Percentiles rank a stretch among this genome's conserved stretches.
Evolutionary conservation across 2,888 invertebrate genomes (phyloP).

Genomic region (Agonopterix alstromeriana): DNA sequence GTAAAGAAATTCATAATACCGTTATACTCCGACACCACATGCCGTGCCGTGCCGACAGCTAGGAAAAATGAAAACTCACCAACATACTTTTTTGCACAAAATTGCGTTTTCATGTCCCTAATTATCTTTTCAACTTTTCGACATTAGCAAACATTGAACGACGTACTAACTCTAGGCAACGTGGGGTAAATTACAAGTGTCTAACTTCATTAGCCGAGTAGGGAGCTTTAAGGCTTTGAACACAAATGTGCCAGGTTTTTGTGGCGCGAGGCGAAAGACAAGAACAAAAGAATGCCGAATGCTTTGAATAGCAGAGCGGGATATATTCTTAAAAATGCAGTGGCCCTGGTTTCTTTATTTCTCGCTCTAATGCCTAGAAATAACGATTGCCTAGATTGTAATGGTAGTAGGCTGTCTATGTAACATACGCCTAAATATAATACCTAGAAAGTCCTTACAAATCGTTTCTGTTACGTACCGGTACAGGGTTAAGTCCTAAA

Average conservation of each 20-base stretch:
- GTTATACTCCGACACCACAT: slow-evolving; percentile 1
- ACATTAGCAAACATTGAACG: slow-evolving; percentile 33
- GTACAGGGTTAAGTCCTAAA: too few relatives aligned
- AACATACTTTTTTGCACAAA: slow-evolving; percentile 20
- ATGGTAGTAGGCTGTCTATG: too few relatives aligned
- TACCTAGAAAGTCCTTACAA: too few relatives aligned
- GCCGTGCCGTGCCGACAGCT: not conserved
- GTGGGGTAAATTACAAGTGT: slow-evolving; percentile 32
- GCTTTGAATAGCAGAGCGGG: not conserved
- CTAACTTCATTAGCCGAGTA: slow-evolving; percentile 34
- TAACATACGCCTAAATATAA: too few relatives aligned
- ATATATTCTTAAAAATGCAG: not conserved
- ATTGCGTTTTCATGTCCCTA: slow-evolving; percentile 36
- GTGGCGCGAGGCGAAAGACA: not conserved
- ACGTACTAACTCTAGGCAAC: slow-evolving; percentile 16
- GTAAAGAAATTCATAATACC: slow-evolving; percentile 1
- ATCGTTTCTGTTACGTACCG: too few relatives aligned
- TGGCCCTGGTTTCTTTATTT: not conserved
- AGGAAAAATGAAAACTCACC: slow-evolving; percentile 3
- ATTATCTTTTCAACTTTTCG: slow-evolving; percentile 44
- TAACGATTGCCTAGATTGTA: not conserved
- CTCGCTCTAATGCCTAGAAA: not conserved
- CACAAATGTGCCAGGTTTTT: too few relatives aligned
- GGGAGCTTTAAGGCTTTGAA: slow-evolving; percentile 1
- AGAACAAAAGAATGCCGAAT: not conserved